phyloP scores from a whole-genome alignment of 2,888 invertebrate species.

The Drosophila nigritarsus region DNA sequence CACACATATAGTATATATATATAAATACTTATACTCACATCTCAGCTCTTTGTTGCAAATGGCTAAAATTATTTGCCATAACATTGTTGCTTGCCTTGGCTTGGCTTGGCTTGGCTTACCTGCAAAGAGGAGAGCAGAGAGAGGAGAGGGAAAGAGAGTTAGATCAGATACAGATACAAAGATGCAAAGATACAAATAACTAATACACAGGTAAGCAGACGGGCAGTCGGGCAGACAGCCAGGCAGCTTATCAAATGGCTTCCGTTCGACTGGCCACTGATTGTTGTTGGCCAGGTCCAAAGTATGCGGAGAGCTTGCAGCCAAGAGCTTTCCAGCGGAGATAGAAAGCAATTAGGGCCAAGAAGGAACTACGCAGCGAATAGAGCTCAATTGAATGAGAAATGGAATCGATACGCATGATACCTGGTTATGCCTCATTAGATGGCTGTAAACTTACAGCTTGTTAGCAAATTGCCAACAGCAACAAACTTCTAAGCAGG shows the following conservation, averaged over 20 bases:
- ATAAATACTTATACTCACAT: conserved; percentile 13
- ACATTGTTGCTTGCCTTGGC: conserved; percentile 14
- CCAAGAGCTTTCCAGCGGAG: conserved; percentile 22
- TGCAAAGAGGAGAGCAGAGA: conserved; percentile 33
- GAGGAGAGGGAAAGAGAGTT: conserved; percentile 1
- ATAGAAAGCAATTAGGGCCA: conserved; percentile 41
- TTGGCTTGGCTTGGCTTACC: conserved; percentile 35
- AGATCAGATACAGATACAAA: conserved; percentile 17
- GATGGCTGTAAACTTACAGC: conserved; percentile 19
- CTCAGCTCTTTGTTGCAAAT: conserved; percentile 19
- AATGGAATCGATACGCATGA: conserved; percentile 22
- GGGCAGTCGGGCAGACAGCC: not conserved
- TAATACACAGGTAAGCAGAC: not conserved
- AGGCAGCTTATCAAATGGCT: conserved; percentile 46
- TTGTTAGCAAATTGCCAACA: conserved; percentile 20
- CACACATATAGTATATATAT: not conserved
- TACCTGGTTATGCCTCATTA: conserved; percentile 37
- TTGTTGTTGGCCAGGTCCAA: conserved; percentile 39
- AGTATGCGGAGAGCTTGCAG: conserved; percentile 3
- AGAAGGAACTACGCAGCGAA: conserved; percentile 27
- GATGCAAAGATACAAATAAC: conserved; percentile 6
- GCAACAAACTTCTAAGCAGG: not conserved
- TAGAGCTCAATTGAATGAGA: not conserved
- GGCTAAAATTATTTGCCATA: conserved; percentile 37
- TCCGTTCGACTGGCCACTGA: conserved; percentile 53